phyloP scores from a whole-genome alignment of 2,797 vertebrate genomes.

The Notamacropus eugenii region DNA sequence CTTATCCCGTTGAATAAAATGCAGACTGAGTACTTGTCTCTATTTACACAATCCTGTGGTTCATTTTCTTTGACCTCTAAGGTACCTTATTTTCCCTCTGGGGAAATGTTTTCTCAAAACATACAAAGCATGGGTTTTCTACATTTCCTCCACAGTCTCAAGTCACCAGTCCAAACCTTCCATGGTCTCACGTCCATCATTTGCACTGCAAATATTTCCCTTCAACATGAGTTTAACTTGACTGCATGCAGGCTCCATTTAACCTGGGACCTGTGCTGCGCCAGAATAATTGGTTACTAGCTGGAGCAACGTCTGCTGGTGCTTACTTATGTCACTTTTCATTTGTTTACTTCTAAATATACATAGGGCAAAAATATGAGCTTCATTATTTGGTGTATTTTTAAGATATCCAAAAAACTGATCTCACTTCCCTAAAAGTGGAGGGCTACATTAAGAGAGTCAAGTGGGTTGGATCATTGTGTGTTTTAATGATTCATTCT shows the following conservation, averaged over 20 bases:
- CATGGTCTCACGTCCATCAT: not conserved
- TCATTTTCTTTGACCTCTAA: not conserved
- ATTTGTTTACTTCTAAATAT: not conserved
- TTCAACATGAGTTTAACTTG: not conserved
- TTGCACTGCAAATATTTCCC: not conserved
- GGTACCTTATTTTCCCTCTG: not conserved
- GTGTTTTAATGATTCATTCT: not conserved
- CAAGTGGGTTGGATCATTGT: constrained; percentile 22
- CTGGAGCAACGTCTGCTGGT: not conserved
- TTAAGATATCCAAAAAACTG: not conserved
- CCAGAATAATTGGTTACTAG: not conserved
- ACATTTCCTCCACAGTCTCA: not conserved
- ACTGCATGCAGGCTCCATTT: not conserved
- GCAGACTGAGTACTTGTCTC: not conserved
- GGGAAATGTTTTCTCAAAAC: not conserved
- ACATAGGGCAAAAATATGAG: not conserved
- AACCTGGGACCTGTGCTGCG: not conserved
- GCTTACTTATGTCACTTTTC: not conserved
- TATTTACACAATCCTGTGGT: not conserved
- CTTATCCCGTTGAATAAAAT: not conserved
- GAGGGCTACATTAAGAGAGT: constrained; percentile 45
- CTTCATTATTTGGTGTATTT: not conserved
- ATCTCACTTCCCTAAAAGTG: constrained; percentile 12
- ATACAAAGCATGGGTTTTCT: not conserved
- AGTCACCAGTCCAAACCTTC: not conserved